Evolutionary conservation across 2,113 vertebrate genomes (phyloP).

Genomic region (Ifrita kowaldi): DNA sequence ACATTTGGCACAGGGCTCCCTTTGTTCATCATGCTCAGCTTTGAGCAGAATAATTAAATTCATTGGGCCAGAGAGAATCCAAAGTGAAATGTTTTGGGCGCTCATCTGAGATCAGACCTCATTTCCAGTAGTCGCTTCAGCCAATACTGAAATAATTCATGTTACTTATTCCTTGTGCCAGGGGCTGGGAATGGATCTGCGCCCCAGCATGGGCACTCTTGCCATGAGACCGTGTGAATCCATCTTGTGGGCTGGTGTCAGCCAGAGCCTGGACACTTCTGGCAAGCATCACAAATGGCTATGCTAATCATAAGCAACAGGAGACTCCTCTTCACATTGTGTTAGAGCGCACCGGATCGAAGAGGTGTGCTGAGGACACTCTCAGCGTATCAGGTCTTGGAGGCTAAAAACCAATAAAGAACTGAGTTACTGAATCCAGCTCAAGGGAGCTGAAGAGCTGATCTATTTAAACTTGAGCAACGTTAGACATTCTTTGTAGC

Average conservation of each 20-base stretch:
- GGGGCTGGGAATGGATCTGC: neutral
- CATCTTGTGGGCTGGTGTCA: neutral
- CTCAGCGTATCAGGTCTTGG: neutral
- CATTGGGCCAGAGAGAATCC: neutral
- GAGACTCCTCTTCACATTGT: neutral
- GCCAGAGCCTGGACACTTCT: neutral
- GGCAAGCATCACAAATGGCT: neutral
- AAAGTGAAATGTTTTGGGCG: neutral
- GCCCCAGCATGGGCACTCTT: rapidly evolving
- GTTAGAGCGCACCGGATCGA: no score
- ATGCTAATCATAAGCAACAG: neutral
- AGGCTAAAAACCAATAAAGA: neutral
- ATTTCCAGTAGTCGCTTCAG: neutral
- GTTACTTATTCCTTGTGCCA: neutral
- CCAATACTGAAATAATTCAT: neutral
- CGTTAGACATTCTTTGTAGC: neutral
- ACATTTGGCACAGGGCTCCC: rapidly evolving
- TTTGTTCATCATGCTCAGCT: neutral
- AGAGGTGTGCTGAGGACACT: rapidly evolving
- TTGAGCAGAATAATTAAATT: neutral
- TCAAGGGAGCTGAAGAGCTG: neutral
- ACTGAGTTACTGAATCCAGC: neutral
- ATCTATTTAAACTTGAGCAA: neutral
- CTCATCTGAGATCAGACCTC: neutral
- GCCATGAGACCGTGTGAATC: rapidly evolving